Evolutionary conservation across 2,888 invertebrate genomes (phyloP).

Genomic region (Caenorhabditis sulstoni): DNA sequence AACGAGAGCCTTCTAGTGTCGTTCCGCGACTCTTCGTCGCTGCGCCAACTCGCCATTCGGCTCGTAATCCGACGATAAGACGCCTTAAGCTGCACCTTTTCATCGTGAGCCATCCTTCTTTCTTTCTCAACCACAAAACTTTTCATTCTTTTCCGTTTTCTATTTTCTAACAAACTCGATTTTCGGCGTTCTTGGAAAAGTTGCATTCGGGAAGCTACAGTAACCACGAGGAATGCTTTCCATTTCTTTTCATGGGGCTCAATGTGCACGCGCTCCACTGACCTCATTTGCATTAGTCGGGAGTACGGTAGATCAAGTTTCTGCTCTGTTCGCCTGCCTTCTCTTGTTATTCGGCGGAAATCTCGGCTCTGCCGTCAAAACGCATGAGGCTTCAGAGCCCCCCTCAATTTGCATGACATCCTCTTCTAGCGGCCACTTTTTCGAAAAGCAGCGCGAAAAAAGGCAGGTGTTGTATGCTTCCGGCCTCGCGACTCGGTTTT

Average conservation of each 20-base stretch:
- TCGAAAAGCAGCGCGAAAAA: constrained; percentile 8
- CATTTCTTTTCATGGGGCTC: constrained; percentile 35
- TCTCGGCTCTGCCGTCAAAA: too few species aligned
- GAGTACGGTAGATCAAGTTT: constrained; percentile 42
- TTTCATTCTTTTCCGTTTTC: too few species aligned
- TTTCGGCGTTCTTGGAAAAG: too few species aligned
- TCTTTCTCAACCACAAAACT: too few species aligned
- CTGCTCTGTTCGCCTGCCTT: background rate
- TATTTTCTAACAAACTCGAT: too few species aligned
- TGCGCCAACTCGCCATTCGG: background rate
- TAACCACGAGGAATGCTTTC: constrained; percentile 1
- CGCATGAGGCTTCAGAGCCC: constrained; percentile 24
- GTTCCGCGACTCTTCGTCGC: background rate
- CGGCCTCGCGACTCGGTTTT: constrained; percentile 19
- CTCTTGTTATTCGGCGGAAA: constrained; percentile 8
- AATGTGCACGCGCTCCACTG: constrained; percentile 52
- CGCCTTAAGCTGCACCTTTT: constrained; percentile 12
- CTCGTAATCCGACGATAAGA: constrained; percentile 18
- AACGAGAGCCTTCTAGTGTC: constrained; percentile 3
- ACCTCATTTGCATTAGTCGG: constrained; percentile 49
- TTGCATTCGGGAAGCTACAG: background rate
- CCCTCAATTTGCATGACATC: constrained; percentile 26
- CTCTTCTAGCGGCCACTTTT: background rate
- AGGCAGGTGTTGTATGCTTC: constrained; percentile 44
- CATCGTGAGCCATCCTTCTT: background rate